phyloP scores from a whole-genome alignment of 2,113 vertebrate species.

The Anolis sagrei region DNA sequence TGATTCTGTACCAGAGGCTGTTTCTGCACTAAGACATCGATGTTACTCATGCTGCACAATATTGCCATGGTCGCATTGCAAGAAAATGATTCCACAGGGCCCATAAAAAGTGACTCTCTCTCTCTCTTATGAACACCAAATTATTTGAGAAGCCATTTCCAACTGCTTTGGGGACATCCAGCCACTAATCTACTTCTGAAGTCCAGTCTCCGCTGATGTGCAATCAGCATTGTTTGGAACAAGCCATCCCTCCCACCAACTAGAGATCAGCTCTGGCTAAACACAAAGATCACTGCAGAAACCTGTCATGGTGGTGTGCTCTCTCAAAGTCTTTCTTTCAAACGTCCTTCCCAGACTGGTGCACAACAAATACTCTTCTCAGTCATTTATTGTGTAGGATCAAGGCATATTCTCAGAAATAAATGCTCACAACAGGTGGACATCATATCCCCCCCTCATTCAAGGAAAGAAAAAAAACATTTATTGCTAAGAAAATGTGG shows the following conservation, averaged over 20 bases:
- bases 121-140: not conserved
- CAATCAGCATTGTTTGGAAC: not conserved
- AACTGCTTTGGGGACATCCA: not conserved
- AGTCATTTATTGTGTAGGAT: not conserved
- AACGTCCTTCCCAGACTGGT: not conserved
- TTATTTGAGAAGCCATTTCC: not conserved
- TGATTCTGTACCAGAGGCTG: too few relatives aligned
- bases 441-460: not conserved
- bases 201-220: not conserved
- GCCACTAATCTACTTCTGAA: not conserved
- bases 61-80: not conserved
- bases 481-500: not conserved
- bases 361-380: not conserved
- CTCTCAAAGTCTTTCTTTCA: not conserved
- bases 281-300: not conserved
- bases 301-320: not conserved
- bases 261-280: not conserved
- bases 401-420: not conserved
- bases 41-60: not conserved
- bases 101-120: not conserved
- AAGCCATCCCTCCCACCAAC: not conserved
- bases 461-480: not conserved
- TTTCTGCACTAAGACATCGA: not conserved
- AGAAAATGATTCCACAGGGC: not conserved
- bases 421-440: not conserved